Percentiles rank a stretch among this genome's conserved stretches.
phyloP scores from a whole-genome alignment of 2,888 invertebrate species.

The Ectemnius lituratus region DNA sequence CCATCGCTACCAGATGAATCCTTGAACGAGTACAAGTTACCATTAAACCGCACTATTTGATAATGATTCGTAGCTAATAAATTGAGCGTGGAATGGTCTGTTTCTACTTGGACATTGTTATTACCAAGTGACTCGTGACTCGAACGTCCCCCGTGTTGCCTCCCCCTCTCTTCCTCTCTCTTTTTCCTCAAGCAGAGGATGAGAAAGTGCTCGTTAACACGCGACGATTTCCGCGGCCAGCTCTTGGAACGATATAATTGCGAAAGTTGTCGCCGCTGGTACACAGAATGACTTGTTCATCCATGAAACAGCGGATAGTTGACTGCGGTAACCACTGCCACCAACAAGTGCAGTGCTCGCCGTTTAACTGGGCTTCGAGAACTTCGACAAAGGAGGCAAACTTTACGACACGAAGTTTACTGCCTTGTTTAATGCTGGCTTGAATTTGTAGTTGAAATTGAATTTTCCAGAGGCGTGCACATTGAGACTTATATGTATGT shows the following conservation, averaged over 20 bases:
- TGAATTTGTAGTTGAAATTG: no score
- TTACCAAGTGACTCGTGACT: no score
- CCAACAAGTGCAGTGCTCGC: background rate
- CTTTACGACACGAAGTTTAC: no score
- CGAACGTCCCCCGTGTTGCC: no score
- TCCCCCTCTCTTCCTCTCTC: no score
- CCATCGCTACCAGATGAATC: background rate
- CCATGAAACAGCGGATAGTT: background rate
- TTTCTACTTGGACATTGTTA: no score
- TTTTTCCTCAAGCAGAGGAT: background rate
- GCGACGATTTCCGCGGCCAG: slow-evolving; percentile 12
- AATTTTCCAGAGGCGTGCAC: no score
- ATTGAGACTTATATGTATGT: no score
- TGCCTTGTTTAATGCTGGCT: no score
- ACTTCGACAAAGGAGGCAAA: no score
- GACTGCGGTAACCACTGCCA: background rate
- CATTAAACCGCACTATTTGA: background rate
- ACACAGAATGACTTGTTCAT: background rate
- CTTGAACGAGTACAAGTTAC: background rate
- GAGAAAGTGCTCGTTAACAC: slow-evolving; percentile 1
- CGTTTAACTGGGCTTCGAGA: background rate
- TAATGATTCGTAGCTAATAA: background rate
- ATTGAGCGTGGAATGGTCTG: background rate
- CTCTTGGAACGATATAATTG: slow-evolving; percentile 11
- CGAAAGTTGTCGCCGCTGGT: background rate